Percentiles rank a stretch among this genome's conserved stretches.
Evolutionary conservation across 1,140 invertebrate species (phyloP).

Genomic region (Zaprionus inermis): DNA sequence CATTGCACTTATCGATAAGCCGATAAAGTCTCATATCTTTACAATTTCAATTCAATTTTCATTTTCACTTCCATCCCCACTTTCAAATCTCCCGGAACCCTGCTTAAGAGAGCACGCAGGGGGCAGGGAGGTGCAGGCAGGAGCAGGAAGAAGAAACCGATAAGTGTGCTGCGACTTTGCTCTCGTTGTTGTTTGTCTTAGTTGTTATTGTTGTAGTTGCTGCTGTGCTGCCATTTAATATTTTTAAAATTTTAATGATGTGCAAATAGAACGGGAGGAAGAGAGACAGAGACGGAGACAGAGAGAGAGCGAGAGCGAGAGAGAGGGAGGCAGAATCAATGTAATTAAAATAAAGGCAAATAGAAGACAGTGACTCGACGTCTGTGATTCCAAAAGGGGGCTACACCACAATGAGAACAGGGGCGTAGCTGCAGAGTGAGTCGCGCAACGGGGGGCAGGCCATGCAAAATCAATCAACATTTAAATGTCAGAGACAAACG

Average conservation of each 20-base stretch:
- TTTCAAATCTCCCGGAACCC: no score
- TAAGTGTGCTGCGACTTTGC: background rate
- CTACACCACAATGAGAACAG: conserved; percentile 3
- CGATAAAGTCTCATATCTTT: background rate
- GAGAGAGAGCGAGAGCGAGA: conserved; percentile 11
- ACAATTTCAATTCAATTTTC: no score
- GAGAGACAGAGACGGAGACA: background rate
- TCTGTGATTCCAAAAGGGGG: conserved; percentile 2
- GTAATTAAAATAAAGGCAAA: conserved; percentile 76
- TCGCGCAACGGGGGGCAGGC: background rate
- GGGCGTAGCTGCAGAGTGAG: background rate
- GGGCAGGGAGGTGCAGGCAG: no score
- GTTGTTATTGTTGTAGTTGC: conserved; percentile 62
- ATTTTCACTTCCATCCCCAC: no score
- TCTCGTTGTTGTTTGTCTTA: conserved; percentile 61
- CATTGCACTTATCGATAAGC: background rate
- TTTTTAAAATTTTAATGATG: conserved; percentile 83
- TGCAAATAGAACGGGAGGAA: conserved; percentile 63
- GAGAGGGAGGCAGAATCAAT: conserved; percentile 70
- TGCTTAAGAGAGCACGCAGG: no score
- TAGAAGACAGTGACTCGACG: conserved; percentile 26
- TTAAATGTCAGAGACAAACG: conserved; percentile 64
- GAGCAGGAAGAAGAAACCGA: background rate
- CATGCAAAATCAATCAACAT: conserved; percentile 69
- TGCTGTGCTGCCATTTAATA: conserved; percentile 70